Percentiles rank a stretch among this genome's conserved stretches.
phyloP scores from a whole-genome alignment of 2,888 invertebrate genomes.

The Galeruca laticollis region DNA sequence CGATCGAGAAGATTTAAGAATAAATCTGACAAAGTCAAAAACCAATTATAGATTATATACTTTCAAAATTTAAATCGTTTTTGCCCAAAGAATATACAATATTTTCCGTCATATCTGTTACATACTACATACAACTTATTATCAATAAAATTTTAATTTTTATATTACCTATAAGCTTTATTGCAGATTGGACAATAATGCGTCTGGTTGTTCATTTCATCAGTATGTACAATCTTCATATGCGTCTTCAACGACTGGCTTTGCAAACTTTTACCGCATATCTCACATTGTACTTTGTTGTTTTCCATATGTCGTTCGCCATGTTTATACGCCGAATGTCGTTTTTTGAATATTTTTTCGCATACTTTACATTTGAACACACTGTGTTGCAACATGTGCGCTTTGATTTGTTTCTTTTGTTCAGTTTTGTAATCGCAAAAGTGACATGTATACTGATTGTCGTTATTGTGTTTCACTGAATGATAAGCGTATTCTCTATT shows the following conservation, averaged over 20 bases:
- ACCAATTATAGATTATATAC: no score
- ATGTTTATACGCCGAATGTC: constrained; percentile 50
- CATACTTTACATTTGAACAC: constrained; percentile 44
- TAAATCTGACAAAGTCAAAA: no score
- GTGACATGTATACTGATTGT: constrained; percentile 58
- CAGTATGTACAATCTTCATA: constrained; percentile 54
- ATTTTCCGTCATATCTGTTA: no score
- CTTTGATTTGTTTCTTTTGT: constrained; percentile 55
- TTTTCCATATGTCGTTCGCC: constrained; percentile 54
- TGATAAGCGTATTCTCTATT: constrained; percentile 60
- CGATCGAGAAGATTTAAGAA: no score
- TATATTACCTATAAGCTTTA: constrained; percentile 43
- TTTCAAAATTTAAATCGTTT: no score
- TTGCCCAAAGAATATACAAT: no score
- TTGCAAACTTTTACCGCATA: constrained; percentile 55
- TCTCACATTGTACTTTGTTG: constrained; percentile 54
- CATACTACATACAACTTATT: not conserved
- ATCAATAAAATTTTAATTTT: not conserved
- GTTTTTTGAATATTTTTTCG: constrained; percentile 51
- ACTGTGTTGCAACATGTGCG: constrained; percentile 51
- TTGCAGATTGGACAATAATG: constrained; percentile 53
- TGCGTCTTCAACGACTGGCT: constrained; percentile 52
- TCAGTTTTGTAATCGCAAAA: constrained; percentile 56
- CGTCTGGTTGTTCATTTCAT: constrained; percentile 42
- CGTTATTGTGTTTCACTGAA: constrained; percentile 56